Evolutionary conservation across 35 echinoderm and acorn worm species (phyloP).

Genomic region (Patiria miniata): DNA sequence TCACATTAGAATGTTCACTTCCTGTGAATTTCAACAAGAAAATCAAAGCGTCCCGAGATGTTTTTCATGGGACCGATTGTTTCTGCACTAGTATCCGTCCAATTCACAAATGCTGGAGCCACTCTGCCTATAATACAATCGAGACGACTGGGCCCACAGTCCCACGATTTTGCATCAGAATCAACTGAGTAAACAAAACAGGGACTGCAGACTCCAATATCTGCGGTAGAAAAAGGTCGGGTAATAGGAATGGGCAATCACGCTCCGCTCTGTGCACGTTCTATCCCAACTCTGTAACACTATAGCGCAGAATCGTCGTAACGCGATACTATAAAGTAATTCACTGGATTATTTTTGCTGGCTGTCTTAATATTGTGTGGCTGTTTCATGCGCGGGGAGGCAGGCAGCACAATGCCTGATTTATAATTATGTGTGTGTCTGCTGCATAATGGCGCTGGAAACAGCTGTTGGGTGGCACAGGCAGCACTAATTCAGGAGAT

Average conservation of each 20-base stretch:
- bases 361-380: not conserved
- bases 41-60: too few relatives aligned
- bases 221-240: not conserved
- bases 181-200: constrained; percentile 29
- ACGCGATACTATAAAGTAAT: constrained; percentile 32
- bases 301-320: constrained; percentile 16
- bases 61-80: too few relatives aligned
- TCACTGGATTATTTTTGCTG: constrained; percentile 33
- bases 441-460: not conserved
- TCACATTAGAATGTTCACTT: too few relatives aligned
- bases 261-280: constrained; percentile 15
- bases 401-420: not conserved
- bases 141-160: not conserved
- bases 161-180: not conserved
- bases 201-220: not conserved
- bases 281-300: constrained; percentile 18
- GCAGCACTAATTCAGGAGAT: constrained; percentile 28
- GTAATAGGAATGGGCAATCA: constrained; percentile 25
- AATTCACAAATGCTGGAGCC: too few relatives aligned
- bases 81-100: too few relatives aligned
- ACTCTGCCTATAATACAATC: not conserved
- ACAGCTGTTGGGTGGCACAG: not conserved
- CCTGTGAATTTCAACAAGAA: too few relatives aligned
- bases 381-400: not conserved
- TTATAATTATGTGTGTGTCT: not conserved